These are phyloP conservation scores for Dermochelys coriacea DNA, from an alignment of 2,797 vertebrate genomes.

Conservation along the genomic window DNA sequence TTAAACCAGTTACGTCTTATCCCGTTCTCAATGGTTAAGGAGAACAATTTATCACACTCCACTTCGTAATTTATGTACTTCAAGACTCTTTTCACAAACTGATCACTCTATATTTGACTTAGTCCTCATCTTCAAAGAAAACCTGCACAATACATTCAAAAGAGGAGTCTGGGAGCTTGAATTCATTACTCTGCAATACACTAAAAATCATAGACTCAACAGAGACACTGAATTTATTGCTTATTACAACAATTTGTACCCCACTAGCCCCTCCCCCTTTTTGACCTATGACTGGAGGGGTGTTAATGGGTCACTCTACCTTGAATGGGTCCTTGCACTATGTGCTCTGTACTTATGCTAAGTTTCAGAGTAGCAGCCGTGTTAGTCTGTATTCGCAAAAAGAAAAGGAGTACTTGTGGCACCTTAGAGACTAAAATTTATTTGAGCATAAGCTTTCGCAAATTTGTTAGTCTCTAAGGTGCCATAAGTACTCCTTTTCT, in stretches of 20 bases:
- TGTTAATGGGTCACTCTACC: neutral
- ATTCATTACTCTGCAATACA: too few relatives aligned
- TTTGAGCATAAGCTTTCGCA: too few relatives aligned
- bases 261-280: neutral
- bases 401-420: too few relatives aligned
- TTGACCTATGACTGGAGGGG: neutral
- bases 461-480: too few relatives aligned
- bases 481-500: too few relatives aligned
- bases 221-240: neutral
- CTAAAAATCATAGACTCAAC: neutral
- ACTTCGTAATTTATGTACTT: neutral
- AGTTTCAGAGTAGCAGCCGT: too few relatives aligned
- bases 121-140: neutral
- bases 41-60: neutral
- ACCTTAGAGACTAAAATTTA: too few relatives aligned
- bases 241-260: neutral
- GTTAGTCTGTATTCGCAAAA: too few relatives aligned
- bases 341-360: too few relatives aligned
- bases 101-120: neutral
- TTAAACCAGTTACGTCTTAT: neutral
- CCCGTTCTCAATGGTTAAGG: neutral
- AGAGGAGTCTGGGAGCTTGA: neutral
- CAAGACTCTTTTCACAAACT: neutral
- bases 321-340: neutral
- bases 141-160: neutral